phyloP scores from a whole-genome alignment of 2,888 invertebrate genomes.

The Amphipoea lucens region DNA sequence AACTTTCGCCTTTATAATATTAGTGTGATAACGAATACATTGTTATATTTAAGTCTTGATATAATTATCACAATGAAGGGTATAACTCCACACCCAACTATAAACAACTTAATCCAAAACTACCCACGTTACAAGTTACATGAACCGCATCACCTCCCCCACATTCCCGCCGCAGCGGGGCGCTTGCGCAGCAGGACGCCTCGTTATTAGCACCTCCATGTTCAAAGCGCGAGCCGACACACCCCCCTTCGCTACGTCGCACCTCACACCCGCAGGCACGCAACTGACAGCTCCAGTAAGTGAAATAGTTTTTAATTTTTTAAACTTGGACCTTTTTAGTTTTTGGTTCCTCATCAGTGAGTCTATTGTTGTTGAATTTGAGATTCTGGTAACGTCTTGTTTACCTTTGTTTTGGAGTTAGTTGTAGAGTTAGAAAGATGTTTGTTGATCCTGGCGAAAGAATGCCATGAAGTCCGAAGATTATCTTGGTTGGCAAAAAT shows the following conservation, averaged over 20 bases:
- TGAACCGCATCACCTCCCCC: slow-evolving; percentile 52
- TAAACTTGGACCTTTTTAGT: slow-evolving; percentile 39
- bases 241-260: slow-evolving; percentile 47
- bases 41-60: not conserved
- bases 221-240: slow-evolving; percentile 78
- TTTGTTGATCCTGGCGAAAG: not conserved
- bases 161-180: slow-evolving; percentile 85
- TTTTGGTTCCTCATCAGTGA: slow-evolving; percentile 55
- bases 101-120: slow-evolving; percentile 48
- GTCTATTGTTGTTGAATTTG: slow-evolving; percentile 48
- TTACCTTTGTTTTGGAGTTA: not conserved
- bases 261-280: slow-evolving; percentile 62
- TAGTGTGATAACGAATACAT: not conserved
- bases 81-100: slow-evolving; percentile 1
- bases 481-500: not conserved
- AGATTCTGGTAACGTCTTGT: not conserved
- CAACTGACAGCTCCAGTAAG: slow-evolving; percentile 81
- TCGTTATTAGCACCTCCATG: slow-evolving; percentile 89
- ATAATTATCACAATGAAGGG: slow-evolving; percentile 6
- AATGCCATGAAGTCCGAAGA: too few species aligned
- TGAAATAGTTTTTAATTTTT: slow-evolving; percentile 81
- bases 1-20: too few species aligned
- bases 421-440: not conserved
- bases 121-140: slow-evolving; percentile 45
- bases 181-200: slow-evolving; percentile 84